phyloP scores from a whole-genome alignment of 2,888 invertebrate species.

The Hypena proboscidalis region DNA sequence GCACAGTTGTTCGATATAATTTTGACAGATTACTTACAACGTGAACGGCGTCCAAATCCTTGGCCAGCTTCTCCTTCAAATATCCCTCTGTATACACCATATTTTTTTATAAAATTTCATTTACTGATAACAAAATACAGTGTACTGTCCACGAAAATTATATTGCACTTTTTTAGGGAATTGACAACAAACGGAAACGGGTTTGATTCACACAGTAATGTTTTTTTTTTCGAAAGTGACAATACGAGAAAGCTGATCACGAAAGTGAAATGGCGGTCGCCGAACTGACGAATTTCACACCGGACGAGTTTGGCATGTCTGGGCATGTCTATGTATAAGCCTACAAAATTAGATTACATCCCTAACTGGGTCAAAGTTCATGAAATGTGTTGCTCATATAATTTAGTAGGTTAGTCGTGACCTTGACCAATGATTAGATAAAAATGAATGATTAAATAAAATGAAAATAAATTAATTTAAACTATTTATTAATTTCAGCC shows the following conservation, averaged over 20 bases:
- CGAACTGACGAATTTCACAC: constrained; percentile 72
- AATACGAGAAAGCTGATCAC: constrained; percentile 71
- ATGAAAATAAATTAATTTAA: not conserved
- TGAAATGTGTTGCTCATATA: constrained; percentile 22
- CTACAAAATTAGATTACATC: constrained; percentile 47
- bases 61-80: constrained; percentile 87
- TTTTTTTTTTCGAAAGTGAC: constrained; percentile 74
- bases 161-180: constrained; percentile 54
- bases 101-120: constrained; percentile 72
- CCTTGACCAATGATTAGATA: constrained; percentile 45
- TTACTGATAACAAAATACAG: constrained; percentile 54
- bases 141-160: constrained; percentile 61
- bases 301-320: constrained; percentile 54
- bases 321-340: constrained; percentile 42
- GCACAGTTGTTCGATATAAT: constrained; percentile 59
- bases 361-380: constrained; percentile 24
- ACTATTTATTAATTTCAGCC: too few species aligned
- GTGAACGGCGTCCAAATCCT: constrained; percentile 88
- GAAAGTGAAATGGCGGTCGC: constrained; percentile 76
- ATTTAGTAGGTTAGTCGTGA: constrained; percentile 48
- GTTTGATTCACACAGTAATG: constrained; percentile 59
- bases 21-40: constrained; percentile 88
- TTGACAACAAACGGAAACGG: constrained; percentile 55
- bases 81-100: constrained; percentile 88
- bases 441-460: not conserved